phyloP scores from a whole-genome alignment of 1,140 invertebrate genomes.

The Agraylea sexmaculata region DNA sequence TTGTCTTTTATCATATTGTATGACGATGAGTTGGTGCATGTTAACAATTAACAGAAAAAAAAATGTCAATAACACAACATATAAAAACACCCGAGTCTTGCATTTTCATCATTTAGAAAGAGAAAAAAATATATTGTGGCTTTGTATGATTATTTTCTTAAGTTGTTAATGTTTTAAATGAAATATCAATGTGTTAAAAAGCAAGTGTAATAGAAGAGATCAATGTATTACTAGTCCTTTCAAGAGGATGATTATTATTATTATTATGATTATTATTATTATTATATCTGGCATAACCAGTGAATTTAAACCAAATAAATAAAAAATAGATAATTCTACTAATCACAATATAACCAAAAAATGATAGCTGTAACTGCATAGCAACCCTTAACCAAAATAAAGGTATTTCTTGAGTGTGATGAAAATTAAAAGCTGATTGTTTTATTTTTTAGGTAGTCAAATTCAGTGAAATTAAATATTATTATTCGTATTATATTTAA shows the following conservation, averaged over 20 bases:
- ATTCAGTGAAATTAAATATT: constrained; percentile 9
- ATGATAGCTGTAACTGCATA: constrained; percentile 22
- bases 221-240: constrained; percentile 18
- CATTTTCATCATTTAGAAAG: too few relatives aligned
- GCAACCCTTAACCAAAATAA: constrained; percentile 21
- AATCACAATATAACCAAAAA: constrained; percentile 23
- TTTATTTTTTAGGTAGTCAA: constrained; percentile 22
- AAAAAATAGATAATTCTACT: constrained; percentile 22
- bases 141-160: too few relatives aligned
- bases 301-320: constrained; percentile 22
- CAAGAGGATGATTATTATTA: constrained; percentile 5
- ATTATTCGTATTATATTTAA: constrained; percentile 5
- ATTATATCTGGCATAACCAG: too few relatives aligned
- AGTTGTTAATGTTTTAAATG: too few relatives aligned
- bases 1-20: too few relatives aligned
- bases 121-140: too few relatives aligned
- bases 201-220: constrained; percentile 14
- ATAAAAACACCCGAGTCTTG: too few relatives aligned
- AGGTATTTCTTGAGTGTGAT: constrained; percentile 21
- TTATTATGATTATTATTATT: constrained; percentile 5
- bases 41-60: too few relatives aligned
- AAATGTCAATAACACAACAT: too few relatives aligned
- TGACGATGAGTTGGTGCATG: too few relatives aligned
- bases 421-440: constrained; percentile 19
- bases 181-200: constrained; percentile 11